phyloP scores from a whole-genome alignment of 2,797 vertebrate species.

The Pterois miles region DNA sequence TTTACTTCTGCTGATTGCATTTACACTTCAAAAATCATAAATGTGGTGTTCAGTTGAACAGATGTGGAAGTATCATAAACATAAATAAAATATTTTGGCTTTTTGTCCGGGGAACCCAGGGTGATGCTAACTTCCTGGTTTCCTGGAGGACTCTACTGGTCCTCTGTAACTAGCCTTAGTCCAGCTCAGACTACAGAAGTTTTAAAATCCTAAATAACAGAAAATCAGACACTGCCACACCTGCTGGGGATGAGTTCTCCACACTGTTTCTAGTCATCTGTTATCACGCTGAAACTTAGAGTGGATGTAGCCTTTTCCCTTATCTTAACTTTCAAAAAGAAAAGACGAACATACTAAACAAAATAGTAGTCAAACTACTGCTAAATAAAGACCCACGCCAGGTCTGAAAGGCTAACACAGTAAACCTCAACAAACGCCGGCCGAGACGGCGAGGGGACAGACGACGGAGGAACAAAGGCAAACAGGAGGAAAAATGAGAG shows the following conservation, averaged over 20 bases:
- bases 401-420: not conserved
- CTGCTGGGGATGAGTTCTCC: not conserved
- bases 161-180: not conserved
- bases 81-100: too few relatives aligned
- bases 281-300: not conserved
- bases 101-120: too few relatives aligned
- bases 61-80: too few relatives aligned
- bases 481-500: constrained; percentile 38
- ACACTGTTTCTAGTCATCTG: not conserved
- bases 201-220: not conserved
- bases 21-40: too few relatives aligned
- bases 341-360: not conserved
- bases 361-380: not conserved
- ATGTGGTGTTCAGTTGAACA: too few relatives aligned
- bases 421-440: constrained; percentile 7
- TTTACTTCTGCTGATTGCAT: too few relatives aligned
- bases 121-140: too few relatives aligned
- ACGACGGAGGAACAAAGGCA: constrained; percentile 12
- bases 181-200: not conserved
- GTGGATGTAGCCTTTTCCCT: not conserved
- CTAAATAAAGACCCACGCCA: not conserved
- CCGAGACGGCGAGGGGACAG: not conserved
- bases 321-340: not conserved
- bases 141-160: too few relatives aligned
- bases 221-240: too few relatives aligned